Evolutionary conservation across 2,888 invertebrate genomes (phyloP).

Genomic region (Chromoteleia sp.): DNA sequence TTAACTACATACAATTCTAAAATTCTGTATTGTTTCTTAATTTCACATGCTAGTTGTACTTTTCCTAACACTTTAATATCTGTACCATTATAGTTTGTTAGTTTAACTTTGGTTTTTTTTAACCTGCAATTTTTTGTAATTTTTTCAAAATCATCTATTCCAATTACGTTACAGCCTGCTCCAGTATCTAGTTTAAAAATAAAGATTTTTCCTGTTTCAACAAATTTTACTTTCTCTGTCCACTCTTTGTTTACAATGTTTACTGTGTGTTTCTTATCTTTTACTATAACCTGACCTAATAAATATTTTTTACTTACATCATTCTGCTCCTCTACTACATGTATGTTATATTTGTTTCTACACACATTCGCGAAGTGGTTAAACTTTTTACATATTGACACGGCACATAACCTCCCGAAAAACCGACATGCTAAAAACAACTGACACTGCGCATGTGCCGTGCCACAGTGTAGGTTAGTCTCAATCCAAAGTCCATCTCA

Average conservation of each 20-base stretch:
- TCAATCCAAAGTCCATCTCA: too few relatives aligned
- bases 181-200: conserved; percentile 45
- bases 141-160: conserved; percentile 33
- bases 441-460: too few relatives aligned
- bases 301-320: conserved; percentile 21
- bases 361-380: too few relatives aligned
- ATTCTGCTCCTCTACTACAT: conserved; percentile 5
- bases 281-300: conserved; percentile 4
- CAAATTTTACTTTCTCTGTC: conserved; percentile 34
- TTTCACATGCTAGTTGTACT: conserved; percentile 18
- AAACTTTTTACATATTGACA: too few relatives aligned
- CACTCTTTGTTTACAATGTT: conserved; percentile 15
- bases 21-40: conserved; percentile 7
- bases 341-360: conserved; percentile 14
- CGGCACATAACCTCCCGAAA: too few relatives aligned
- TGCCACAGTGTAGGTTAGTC: too few relatives aligned
- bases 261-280: conserved; percentile 1
- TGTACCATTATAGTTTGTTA: conserved; percentile 1
- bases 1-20: conserved; percentile 35
- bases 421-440: too few relatives aligned
- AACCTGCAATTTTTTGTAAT: conserved; percentile 3
- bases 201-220: conserved; percentile 9
- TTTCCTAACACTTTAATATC: conserved; percentile 21
- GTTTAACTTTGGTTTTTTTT: neutral
- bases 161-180: conserved; percentile 51